Base-by-base conservation (phyloP, 37 sponge, comb jelly and placozoan genomes). In the Axinella damicornis region DNA sequence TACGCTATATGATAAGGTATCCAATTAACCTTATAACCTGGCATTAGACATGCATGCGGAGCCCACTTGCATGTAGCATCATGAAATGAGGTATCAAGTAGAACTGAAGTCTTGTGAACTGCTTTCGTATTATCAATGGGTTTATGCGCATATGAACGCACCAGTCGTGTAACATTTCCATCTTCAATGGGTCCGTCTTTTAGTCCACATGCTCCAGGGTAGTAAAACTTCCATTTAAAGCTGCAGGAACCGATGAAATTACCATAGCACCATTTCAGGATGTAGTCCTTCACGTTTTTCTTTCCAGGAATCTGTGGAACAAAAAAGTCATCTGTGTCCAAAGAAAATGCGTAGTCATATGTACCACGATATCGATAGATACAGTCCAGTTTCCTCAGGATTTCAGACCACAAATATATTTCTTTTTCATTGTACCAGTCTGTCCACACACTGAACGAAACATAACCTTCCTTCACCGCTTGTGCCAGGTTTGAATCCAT, bases 281-380 rank as follows among this genome's bases (percentile, higher is more conserved):
- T 72, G 24, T 72, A 72, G 22, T 72, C 73, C 25, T 72, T 72
- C 36, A 72, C 18, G 54, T 27, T 34, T 18, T 30, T 13, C 11
- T 55, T 2, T 4, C 57, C 76, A 14, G 84, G 84, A 16, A 74
- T 69, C 57, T 66, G 52, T 30, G 84, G 84, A 33, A 33, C 35
- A 57, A 84, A 84, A 69, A 84, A 84, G 57, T 84, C 84, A 65
- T 84, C 84, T 25, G 75, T 74, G 69, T 84, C 84, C 1, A 65
- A 30, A n/a, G n/a, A n/a, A n/a, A n/a, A n/a, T n/a, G n/a, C n/a
- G n/a, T n/a, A n/a, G n/a, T n/a, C n/a, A n/a, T n/a, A n/a, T n/a
- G n/a, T n/a, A n/a, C n/a, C n/a, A n/a, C n/a, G n/a, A n/a, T n/a
- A n/a, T n/a, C n/a, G 75, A 27, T 84, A 84, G 56, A 64, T 33